Conservation (phyloP, 2,888 invertebrate species). For the Stenichneumon culpator region DNA sequence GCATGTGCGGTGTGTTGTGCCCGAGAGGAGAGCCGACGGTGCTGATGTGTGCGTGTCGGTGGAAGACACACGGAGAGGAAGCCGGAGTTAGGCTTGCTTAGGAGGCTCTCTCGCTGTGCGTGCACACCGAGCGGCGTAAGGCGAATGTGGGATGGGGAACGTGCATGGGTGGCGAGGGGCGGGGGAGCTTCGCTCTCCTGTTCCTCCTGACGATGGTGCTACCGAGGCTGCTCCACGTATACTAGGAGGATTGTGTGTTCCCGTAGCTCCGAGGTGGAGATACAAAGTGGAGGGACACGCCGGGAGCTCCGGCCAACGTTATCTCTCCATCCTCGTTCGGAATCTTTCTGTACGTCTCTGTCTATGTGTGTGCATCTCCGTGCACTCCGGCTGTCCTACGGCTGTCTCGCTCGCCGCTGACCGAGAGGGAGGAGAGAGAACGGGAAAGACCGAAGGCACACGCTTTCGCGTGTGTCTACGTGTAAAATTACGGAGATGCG, state of each 20-base stretch:
- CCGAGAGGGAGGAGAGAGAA: slow-evolving; percentile 30
- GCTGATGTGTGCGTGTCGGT: background rate
- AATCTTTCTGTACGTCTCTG: slow-evolving; percentile 14
- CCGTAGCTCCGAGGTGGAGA: background rate
- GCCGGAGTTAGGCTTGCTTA: slow-evolving; percentile 54
- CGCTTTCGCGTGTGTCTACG: slow-evolving; percentile 53
- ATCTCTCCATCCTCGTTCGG: slow-evolving; percentile 22
- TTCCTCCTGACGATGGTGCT: background rate
- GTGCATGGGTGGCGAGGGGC: background rate
- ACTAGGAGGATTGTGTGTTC: background rate
- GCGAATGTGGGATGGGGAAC: slow-evolving; percentile 61
- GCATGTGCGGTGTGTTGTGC: no score
- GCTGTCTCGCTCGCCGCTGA: slow-evolving; percentile 31
- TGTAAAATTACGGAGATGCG: slow-evolving; percentile 54
- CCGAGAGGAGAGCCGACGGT: no score
- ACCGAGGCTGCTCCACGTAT: background rate
- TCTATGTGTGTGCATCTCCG: background rate
- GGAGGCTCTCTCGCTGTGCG: slow-evolving; percentile 53
- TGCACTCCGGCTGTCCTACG: background rate
- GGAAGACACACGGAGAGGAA: slow-evolving; percentile 12
- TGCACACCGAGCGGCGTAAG: slow-evolving; percentile 52
- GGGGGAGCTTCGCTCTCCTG: background rate
- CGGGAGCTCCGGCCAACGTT: slow-evolving; percentile 6
- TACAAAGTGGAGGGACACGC: background rate
- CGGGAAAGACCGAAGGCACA: slow-evolving; percentile 40